Evolutionary conservation across 2,113 vertebrate genomes (phyloP), one percentile per base, ranked within the genome.

Genomic region (Speoplatyrhinus poulsoni): DNA sequence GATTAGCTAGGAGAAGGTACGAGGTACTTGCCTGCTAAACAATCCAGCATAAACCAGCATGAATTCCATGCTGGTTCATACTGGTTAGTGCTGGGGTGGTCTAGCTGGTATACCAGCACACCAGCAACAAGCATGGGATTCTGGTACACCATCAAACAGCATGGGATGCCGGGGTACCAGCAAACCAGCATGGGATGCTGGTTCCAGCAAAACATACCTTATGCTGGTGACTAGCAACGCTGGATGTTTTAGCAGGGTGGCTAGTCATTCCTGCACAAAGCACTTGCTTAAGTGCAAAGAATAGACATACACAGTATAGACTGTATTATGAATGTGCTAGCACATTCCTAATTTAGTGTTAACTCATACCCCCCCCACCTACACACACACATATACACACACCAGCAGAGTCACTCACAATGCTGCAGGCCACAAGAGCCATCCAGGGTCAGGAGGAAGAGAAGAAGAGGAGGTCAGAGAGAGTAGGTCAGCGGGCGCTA

Each of bases 401-500:
- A 72, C 56, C 48, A 15, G 53, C 16, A 66, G 62, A 56, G 52
- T 63, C 62, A 89, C 89, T 90, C 80, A 90, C 89, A 70, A 26
- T 81, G 72, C 60, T 75, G 80, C 56, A 66, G 62, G 49, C 68
- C 65, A 60, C 59, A 65, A 69, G 72, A 81, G 65, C 67, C 11
- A 33, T 79, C 73, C 66, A 69, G 78, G 71, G 75, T 61, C 65
- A 61, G 70, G 59, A 61, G 32, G n/a, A n/a, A 12, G 49, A 41
- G 62, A 62, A 12, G 47, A 32, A 46, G 13, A 12, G 60, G 58
- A 48, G 32, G 56, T 66, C 9, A 62, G 26, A 15, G 57, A 62
- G 26, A 15, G 57, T 32, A 26, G 9, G 53, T 17, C 9, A 15
- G 16, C 6, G 3, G 16, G 2, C 17, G 36, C 36, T 41, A 41